Conservation (phyloP, 1,140 invertebrate species). For the Temnothorax nylanderi region DNA sequence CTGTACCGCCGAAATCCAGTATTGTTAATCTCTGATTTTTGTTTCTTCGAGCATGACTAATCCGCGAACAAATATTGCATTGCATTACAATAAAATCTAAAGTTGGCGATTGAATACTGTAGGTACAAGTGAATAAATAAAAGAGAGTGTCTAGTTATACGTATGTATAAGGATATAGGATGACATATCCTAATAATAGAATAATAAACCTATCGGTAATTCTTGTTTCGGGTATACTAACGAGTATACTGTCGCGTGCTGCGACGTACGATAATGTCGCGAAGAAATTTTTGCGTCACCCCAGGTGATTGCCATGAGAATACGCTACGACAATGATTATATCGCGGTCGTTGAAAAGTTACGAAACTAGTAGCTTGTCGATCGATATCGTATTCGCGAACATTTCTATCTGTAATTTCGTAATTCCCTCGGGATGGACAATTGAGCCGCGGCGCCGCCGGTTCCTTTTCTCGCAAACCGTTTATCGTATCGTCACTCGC, state of each 20-base stretch:
- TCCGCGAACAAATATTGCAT: constrained; percentile 23
- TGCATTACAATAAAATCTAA: not conserved
- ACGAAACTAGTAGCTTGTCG: constrained; percentile 14
- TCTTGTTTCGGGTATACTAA: not conserved
- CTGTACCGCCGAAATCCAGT: not conserved
- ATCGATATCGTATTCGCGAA: not conserved
- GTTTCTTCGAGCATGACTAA: constrained; percentile 4
- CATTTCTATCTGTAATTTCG: constrained; percentile 38
- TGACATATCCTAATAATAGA: not conserved
- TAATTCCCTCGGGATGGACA: constrained; percentile 5
- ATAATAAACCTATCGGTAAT: not conserved
- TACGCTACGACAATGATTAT: constrained; percentile 11
- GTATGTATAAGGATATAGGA: too few species aligned
- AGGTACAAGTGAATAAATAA: not conserved
- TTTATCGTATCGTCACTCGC: constrained; percentile 52
- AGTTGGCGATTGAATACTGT: not conserved
- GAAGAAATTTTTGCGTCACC: constrained; percentile 21
- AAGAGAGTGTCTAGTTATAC: not conserved
- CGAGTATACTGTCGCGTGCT: not conserved
- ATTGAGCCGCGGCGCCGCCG: not conserved
- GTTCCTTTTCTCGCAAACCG: constrained; percentile 26
- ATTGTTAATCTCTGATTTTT: constrained; percentile 53
- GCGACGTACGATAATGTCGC: not conserved
- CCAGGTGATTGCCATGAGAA: not conserved
- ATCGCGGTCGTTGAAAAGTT: constrained; percentile 1